phyloP scores from a whole-genome alignment of 2,888 invertebrate species.

The Tetragonula carbonaria region DNA sequence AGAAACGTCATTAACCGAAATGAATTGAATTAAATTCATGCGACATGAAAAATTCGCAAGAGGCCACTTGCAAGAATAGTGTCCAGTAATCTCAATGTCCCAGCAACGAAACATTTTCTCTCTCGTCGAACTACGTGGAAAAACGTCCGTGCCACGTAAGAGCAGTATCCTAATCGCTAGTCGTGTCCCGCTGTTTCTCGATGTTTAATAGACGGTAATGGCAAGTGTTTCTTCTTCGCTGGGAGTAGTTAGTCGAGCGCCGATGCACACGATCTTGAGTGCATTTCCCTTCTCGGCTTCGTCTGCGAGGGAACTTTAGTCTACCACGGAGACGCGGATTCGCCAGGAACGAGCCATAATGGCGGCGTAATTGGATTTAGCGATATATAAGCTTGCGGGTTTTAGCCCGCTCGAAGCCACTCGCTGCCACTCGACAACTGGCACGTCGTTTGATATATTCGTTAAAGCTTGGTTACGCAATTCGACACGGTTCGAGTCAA shows the following conservation, averaged over 20 bases:
- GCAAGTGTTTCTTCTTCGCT: constrained; percentile 23
- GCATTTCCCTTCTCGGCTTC: too few species aligned
- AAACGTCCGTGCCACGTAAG: neutral
- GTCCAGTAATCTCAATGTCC: too few species aligned
- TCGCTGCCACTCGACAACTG: constrained; percentile 18
- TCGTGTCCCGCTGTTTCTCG: neutral
- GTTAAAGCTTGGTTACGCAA: constrained; percentile 27
- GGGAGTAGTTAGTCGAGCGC: neutral
- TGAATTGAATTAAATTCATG: too few species aligned
- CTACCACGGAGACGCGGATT: constrained; percentile 20
- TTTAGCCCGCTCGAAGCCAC: constrained; percentile 18
- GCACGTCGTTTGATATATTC: constrained; percentile 20
- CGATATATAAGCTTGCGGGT: constrained; percentile 39
- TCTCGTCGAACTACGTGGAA: neutral
- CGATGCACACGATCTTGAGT: neutral
- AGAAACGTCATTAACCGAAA: neutral
- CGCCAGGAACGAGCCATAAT: constrained; percentile 39
- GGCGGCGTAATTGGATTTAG: constrained; percentile 51
- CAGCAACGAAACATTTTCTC: neutral
- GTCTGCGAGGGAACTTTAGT: neutral
- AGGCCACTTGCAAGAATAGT: too few species aligned
- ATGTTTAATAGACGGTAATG: constrained; percentile 12
- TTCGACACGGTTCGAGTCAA: neutral
- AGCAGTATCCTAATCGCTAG: neutral
- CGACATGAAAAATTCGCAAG: too few species aligned